Evolutionary conservation across 1,140 invertebrate genomes (phyloP).

Genomic region (Andricus grossulariae): DNA sequence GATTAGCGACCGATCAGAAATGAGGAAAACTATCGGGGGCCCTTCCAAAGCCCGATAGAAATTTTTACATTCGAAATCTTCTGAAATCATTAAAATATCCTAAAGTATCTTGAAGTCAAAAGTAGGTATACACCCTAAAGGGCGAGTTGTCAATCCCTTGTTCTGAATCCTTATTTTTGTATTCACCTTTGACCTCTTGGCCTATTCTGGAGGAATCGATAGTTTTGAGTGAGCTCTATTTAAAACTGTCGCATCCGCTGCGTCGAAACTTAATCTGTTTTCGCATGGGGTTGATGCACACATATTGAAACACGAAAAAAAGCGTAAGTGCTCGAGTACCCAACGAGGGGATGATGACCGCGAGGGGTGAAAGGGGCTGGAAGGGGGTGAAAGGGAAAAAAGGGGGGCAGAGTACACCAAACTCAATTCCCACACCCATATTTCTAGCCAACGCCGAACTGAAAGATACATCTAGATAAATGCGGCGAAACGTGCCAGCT

Average conservation of each 20-base stretch:
- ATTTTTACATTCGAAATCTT: too few relatives aligned
- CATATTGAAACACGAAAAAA: neutral
- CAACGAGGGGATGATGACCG: neutral
- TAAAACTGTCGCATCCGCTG: neutral
- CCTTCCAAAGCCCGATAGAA: too few relatives aligned
- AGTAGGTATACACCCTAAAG: too few relatives aligned
- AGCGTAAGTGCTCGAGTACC: neutral
- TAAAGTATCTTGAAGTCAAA: too few relatives aligned
- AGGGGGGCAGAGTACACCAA: constrained; percentile 35
- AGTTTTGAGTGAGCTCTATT: constrained; percentile 12
- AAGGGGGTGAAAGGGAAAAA: too few relatives aligned
- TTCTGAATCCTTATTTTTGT: too few relatives aligned
- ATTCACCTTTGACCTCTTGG: constrained; percentile 1
- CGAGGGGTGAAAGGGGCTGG: neutral
- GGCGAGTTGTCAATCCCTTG: too few relatives aligned
- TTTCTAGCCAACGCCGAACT: constrained; percentile 59
- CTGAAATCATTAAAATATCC: too few relatives aligned
- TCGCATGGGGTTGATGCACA: neutral
- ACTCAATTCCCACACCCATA: constrained; percentile 61
- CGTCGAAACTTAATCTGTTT: neutral
- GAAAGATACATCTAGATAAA: constrained; percentile 65
- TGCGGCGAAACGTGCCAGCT: constrained; percentile 49
- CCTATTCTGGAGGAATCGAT: constrained; percentile 4
- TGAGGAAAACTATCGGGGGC: too few relatives aligned
- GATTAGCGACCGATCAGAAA: too few relatives aligned